Percentiles rank a stretch among this genome's conserved stretches.
Conservation (phyloP, 2,797 vertebrate species). For the Jordanella pulchra region DNA sequence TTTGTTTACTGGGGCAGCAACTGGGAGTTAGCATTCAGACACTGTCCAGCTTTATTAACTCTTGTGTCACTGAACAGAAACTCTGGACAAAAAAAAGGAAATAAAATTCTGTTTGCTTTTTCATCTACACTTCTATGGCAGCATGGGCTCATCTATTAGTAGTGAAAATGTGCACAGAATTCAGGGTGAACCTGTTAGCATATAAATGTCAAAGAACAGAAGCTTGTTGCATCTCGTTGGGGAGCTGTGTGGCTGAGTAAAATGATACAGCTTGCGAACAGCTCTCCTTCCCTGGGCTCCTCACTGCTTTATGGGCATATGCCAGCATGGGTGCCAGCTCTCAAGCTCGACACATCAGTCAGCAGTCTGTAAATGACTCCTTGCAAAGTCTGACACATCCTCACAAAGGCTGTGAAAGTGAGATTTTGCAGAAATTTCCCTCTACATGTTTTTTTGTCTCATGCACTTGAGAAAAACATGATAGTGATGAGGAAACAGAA, state of each 20-base stretch:
- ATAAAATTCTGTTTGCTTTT: conserved; percentile 20
- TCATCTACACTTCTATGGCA: conserved; percentile 66
- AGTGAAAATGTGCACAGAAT: conserved; percentile 48
- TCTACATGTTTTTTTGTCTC: not conserved
- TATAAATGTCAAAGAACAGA: conserved; percentile 65
- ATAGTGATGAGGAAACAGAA: not conserved
- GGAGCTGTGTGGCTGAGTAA: conserved; percentile 35
- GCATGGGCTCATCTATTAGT: conserved; percentile 66
- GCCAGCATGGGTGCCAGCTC: conserved; percentile 39
- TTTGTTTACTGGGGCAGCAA: conserved; percentile 61
- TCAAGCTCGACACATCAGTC: conserved; percentile 40
- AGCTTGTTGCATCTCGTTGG: conserved; percentile 48
- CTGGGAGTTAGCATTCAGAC: conserved; percentile 61
- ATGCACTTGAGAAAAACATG: not conserved
- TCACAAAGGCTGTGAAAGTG: conserved; percentile 16
- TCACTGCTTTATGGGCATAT: conserved; percentile 39
- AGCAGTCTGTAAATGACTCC: conserved; percentile 28
- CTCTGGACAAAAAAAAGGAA: conserved; percentile 14
- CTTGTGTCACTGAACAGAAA: conserved; percentile 55
- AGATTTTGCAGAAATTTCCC: not conserved
- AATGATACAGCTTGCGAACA: conserved; percentile 40
- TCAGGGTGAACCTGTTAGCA: conserved; percentile 63
- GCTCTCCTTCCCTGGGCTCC: conserved; percentile 38
- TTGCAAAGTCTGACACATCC: conserved; percentile 36
- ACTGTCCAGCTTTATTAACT: conserved; percentile 66